Percentiles rank a stretch among this genome's conserved stretches.
Conservation (phyloP, 2,888 invertebrate genomes). For the Agrilus cyanescens region DNA sequence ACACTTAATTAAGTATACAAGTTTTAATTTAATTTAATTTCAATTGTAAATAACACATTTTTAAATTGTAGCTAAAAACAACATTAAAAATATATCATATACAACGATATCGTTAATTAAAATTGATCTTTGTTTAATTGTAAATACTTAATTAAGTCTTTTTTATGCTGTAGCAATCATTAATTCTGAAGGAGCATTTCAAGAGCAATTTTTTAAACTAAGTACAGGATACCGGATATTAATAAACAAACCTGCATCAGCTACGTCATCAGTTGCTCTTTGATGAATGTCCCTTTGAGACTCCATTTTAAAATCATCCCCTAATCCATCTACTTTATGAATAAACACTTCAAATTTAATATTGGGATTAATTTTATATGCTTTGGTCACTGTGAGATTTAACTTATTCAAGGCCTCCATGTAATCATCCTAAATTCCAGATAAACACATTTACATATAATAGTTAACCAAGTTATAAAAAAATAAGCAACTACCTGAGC, state of each 20-base stretch:
- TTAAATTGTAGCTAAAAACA: no score
- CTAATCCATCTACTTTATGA: conserved; percentile 97
- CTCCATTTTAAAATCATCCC: conserved; percentile 99
- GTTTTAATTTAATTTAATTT: no score
- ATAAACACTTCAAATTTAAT: conserved; percentile 99
- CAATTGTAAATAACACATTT: no score
- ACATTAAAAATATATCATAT: no score
- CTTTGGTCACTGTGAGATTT: conserved; percentile 86
- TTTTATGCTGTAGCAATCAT: no score
- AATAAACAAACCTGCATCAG: conserved; percentile 64
- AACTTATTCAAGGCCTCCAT: conserved; percentile 89
- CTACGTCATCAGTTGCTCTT: conserved; percentile 86
- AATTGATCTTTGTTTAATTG: no score
- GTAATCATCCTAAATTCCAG: conserved; percentile 76
- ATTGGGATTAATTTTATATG: conserved; percentile 87
- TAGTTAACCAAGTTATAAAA: conserved; percentile 6
- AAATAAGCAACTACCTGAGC: conserved; percentile 54
- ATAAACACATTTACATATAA: conserved; percentile 3
- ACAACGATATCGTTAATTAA: no score
- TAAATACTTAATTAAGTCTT: no score
- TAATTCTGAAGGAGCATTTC: no score
- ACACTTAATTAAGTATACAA: no score
- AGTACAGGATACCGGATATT: no score
- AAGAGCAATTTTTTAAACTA: no score
- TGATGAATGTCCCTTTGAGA: conserved; percentile 97